phyloP scores from a whole-genome alignment of 2,888 invertebrate species.

The Noctua janthe region DNA sequence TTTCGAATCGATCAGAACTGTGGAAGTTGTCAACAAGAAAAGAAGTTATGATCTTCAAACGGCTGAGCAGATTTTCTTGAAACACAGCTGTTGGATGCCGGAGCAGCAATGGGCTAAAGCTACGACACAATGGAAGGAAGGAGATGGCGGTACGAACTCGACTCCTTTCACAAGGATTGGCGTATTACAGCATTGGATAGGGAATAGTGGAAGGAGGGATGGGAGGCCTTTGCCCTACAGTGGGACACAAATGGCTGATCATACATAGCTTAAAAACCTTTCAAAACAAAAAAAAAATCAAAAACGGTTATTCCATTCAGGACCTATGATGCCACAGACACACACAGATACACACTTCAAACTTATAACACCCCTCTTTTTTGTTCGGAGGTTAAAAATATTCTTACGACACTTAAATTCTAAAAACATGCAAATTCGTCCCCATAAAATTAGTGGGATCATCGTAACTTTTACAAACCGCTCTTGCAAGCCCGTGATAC shows the following conservation, averaged over 20 bases:
- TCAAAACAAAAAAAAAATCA: not conserved
- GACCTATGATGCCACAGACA: not conserved
- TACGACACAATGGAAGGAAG: no score
- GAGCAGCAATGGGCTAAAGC: no score
- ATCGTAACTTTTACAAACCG: conserved; percentile 41
- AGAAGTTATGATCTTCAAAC: not conserved
- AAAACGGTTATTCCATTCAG: not conserved
- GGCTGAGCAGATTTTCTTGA: not conserved
- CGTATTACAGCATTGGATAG: no score
- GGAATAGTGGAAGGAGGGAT: no score
- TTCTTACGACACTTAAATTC: conserved; percentile 7
- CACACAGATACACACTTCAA: not conserved
- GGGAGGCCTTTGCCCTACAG: no score
- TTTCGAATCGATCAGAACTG: not conserved
- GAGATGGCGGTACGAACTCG: no score
- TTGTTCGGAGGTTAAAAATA: not conserved
- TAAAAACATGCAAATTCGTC: conserved; percentile 53
- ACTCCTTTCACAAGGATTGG: no score
- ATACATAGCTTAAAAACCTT: not conserved
- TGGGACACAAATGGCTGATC: no score
- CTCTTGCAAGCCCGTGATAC: conserved; percentile 44
- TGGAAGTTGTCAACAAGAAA: not conserved
- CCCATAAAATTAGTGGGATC: conserved; percentile 54
- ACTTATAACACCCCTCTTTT: not conserved
- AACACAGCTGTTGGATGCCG: not conserved